Percentiles rank a stretch among this genome's conserved stretches.
Evolutionary conservation across 92 coral and sea anemone genomes (phyloP).

Genomic region (Epizoanthus rinbou): DNA sequence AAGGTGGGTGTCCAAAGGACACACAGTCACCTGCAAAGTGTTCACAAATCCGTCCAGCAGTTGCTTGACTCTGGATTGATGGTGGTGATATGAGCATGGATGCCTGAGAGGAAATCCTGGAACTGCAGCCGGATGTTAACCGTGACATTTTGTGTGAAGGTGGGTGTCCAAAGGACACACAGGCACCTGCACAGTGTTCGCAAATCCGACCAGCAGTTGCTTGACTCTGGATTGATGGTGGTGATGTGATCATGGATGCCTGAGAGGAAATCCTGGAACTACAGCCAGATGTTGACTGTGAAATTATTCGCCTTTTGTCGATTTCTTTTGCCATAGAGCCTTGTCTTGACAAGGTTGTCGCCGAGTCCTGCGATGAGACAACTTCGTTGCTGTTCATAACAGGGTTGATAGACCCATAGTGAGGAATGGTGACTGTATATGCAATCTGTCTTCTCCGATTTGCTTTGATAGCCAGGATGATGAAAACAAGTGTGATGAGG

Average conservation of each 20-base stretch:
- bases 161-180: not conserved
- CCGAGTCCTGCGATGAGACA: not conserved
- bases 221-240: not conserved
- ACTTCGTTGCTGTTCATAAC: not conserved
- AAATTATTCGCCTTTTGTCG: not conserved
- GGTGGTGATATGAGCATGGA: slow-evolving; percentile 2
- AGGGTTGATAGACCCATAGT: slow-evolving; percentile 9
- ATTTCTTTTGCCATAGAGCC: slow-evolving; percentile 14
- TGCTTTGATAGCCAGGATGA: slow-evolving; percentile 13
- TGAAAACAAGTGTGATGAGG: slow-evolving; percentile 3
- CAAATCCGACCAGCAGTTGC: not conserved
- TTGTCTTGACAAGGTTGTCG: not conserved
- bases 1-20: not conserved
- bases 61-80: not conserved
- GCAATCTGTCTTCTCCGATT: not conserved
- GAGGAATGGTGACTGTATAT: not conserved
- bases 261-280: slow-evolving; percentile 33
- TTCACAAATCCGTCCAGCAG: not conserved
- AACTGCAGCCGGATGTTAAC: slow-evolving; percentile 14
- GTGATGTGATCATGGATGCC: not conserved
- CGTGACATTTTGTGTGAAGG: not conserved
- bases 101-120: slow-evolving; percentile 17
- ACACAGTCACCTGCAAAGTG: not conserved
- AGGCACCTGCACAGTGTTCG: not conserved
- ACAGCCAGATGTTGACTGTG: slow-evolving; percentile 24